Conservation (phyloP, 1,140 invertebrate genomes). For the Brachionus koreanus region DNA sequence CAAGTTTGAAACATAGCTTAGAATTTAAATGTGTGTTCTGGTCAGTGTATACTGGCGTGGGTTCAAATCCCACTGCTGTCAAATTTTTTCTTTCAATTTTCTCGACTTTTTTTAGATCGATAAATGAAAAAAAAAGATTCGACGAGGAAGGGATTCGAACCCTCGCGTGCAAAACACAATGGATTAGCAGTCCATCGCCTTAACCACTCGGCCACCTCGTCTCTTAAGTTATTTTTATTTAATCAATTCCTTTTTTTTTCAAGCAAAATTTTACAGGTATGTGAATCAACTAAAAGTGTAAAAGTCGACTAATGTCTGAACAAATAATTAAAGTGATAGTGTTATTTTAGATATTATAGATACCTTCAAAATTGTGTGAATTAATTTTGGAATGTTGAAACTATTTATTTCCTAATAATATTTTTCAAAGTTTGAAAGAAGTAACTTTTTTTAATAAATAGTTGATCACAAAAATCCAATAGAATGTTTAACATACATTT, state of each 20-base stretch:
- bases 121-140: not conserved
- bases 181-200: conserved; percentile 34
- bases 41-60: conserved; percentile 44
- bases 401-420: no score
- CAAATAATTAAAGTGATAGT: no score
- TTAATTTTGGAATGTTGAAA: no score
- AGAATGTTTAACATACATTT: no score
- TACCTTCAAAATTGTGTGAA: no score
- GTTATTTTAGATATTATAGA: no score
- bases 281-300: no score
- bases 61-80: conserved; percentile 44
- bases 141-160: conserved; percentile 34
- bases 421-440: no score
- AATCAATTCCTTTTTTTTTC: not conserved
- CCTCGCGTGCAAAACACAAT: conserved; percentile 35
- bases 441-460: no score
- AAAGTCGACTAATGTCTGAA: no score
- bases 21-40: conserved; percentile 42
- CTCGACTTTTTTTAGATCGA: not conserved
- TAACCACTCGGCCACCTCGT: conserved; percentile 34
- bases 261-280: no score
- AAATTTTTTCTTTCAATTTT: not conserved
- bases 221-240: not conserved
- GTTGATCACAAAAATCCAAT: no score
- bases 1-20: conserved; percentile 35